Evolutionary conservation across 1,140 invertebrate species (phyloP), one percentile per base, ranked within the genome.

Genomic region (Caenorhabditis inopinata): DNA sequence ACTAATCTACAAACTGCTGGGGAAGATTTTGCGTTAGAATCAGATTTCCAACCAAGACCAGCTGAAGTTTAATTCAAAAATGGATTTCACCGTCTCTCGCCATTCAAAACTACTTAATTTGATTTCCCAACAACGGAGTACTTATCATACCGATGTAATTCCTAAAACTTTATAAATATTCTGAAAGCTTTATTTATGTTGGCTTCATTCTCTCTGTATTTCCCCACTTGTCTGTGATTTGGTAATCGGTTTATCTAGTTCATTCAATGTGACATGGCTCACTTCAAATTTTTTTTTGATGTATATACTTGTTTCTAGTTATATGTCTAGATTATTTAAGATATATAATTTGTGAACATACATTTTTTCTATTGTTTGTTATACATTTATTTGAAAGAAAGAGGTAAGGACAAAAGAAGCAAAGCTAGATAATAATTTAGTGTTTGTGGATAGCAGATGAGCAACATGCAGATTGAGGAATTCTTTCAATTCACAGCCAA

Each of bases 401-500:
- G n/a, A n/a, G n/a, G n/a, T n/a, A n/a, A n/a, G n/a, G 1, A 16
- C n/a, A 0, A 16, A 58, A 7, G 23, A 68, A 68, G 32, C 32
- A 6, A 68, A 68, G 58, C 58, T 68, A 68, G 16, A 42, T 68
- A 42, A 32, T 16, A 4, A 42, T 38, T 32, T 0, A 6, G 9
- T 38, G 23, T 68, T 38, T 42, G 11, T 68, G 2, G 18, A 29
- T 11, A 38, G 58, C 58, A 68, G 23, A 68, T 68, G 58, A 68
- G 58, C 58, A 38, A 32, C n/a, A 42, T 29, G 58, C 32, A 7
- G n/a, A 68, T 3, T 18, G 16, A 3, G 9, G 11, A 25, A 12
- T 3, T 12, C 2, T 3, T 35, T 84, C 53, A 85, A 74, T 84
- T 87, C 21, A 86, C 85, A 51, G 85, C 85, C 38, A 85, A 83